Percentiles rank a stretch among this genome's conserved stretches.
phyloP scores from a whole-genome alignment of 2,797 vertebrate genomes.

The Pseudochirops corinnae region DNA sequence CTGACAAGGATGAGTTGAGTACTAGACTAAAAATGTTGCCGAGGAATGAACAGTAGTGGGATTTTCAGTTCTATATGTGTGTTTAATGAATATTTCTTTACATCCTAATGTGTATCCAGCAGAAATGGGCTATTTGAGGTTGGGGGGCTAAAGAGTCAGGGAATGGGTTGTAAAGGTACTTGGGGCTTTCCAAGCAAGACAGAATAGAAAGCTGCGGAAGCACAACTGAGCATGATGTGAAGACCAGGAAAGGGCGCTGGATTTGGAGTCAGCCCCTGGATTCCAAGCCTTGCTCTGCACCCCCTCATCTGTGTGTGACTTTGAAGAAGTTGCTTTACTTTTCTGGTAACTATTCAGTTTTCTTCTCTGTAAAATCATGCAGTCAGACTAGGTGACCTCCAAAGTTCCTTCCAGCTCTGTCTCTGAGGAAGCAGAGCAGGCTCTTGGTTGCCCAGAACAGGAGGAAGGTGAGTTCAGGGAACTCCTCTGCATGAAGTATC shows the following conservation, averaged over 20 bases:
- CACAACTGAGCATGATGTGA: not conserved
- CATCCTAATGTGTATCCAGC: not conserved
- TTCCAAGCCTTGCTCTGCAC: not conserved
- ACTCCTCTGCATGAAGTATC: not conserved
- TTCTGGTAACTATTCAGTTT: not conserved
- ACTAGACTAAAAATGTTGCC: not conserved
- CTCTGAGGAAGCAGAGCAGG: not conserved
- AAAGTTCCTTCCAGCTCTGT: not conserved
- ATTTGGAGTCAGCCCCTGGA: not conserved
- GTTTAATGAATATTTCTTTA: constrained; percentile 55
- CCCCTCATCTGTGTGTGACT: not conserved
- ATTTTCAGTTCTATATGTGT: constrained; percentile 55
- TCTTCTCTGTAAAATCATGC: not conserved
- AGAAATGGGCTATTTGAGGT: not conserved
- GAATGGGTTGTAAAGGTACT: not conserved
- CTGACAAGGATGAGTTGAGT: not conserved
- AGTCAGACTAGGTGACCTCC: not conserved
- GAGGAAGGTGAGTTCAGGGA: not conserved
- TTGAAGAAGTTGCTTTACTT: not conserved
- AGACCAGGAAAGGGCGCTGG: not conserved
- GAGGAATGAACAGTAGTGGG: constrained; percentile 41
- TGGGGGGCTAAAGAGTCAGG: not conserved
- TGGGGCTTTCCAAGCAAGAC: not conserved
- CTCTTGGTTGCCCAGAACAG: not conserved
- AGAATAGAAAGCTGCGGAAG: not conserved